phyloP scores from a whole-genome alignment of 2,113 vertebrate species.

The Crotalus helleri region DNA sequence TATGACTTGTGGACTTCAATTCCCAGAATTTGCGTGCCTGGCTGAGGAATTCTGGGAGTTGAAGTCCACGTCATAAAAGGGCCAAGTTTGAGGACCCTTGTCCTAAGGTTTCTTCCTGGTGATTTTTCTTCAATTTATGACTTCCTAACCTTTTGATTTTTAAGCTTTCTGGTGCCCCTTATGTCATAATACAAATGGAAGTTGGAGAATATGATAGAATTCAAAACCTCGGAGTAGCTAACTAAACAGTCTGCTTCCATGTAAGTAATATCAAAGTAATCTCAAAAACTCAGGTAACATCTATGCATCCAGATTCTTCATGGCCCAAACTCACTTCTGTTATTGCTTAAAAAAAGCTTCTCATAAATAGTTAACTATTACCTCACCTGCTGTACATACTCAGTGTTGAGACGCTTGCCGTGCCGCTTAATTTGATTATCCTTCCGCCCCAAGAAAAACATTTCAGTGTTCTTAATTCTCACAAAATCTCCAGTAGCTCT shows the following conservation, averaged over 20 bases:
- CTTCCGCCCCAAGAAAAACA: constrained; percentile 85
- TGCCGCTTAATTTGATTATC: constrained; percentile 91
- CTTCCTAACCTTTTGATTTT: not conserved
- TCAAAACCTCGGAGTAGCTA: not conserved
- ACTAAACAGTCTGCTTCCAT: not conserved
- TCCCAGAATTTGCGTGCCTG: no score
- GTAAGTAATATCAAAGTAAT: not conserved
- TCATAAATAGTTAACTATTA: not conserved
- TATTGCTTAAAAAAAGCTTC: not conserved
- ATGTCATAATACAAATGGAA: not conserved
- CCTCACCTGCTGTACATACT: constrained; percentile 81
- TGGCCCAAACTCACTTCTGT: not conserved
- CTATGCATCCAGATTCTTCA: not conserved
- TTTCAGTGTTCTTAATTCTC: constrained; percentile 63
- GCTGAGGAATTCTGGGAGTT: no score
- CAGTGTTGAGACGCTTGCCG: constrained; percentile 81
- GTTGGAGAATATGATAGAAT: not conserved
- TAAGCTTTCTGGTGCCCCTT: not conserved
- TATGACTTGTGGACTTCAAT: no score
- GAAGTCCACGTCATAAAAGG: no score
- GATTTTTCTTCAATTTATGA: not conserved
- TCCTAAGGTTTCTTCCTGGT: no score
- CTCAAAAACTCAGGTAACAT: not conserved
- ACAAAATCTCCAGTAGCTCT: constrained; percentile 91
- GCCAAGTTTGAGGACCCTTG: no score